phyloP scores from a whole-genome alignment of 2,797 vertebrate genomes.

The Gobionotothen gibberifrons region DNA sequence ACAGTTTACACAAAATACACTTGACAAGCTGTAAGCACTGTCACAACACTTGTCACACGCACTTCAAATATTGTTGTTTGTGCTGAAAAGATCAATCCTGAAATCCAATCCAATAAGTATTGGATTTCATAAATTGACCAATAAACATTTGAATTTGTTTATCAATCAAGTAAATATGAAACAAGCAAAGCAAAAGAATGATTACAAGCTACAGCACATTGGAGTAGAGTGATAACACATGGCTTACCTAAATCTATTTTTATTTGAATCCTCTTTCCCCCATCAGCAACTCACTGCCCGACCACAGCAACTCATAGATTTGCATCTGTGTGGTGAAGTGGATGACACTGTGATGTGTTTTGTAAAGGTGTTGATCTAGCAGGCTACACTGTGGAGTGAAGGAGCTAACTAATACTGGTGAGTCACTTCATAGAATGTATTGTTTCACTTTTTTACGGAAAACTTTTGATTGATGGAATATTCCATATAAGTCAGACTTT shows the following conservation, averaged over 20 bases:
- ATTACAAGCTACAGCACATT: not conserved
- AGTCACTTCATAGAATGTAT: slow-evolving; percentile 31
- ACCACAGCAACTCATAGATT: slow-evolving; percentile 37
- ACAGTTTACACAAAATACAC: too few relatives aligned
- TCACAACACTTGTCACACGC: not conserved
- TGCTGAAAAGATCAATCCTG: not conserved
- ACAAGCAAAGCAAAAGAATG: not conserved
- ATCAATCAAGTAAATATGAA: not conserved
- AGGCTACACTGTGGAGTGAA: not conserved
- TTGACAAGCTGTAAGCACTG: too few relatives aligned
- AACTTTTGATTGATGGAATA: not conserved
- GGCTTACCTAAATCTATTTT: not conserved
- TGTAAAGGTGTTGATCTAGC: slow-evolving; percentile 9
- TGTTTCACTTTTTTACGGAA: not conserved
- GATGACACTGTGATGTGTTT: slow-evolving; percentile 8
- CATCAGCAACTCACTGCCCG: slow-evolving; percentile 4
- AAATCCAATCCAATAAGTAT: not conserved
- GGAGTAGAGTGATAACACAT: slow-evolving; percentile 13
- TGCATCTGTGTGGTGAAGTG: slow-evolving; percentile 54
- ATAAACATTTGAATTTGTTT: not conserved
- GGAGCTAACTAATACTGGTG: slow-evolving; percentile 25
- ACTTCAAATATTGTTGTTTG: not conserved
- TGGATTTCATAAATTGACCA: too few relatives aligned
- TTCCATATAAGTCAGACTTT: not conserved
- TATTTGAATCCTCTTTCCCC: slow-evolving; percentile 42